Evolutionary conservation across 2,888 invertebrate species (phyloP).

Genomic region (Cataglyphis cursor): DNA sequence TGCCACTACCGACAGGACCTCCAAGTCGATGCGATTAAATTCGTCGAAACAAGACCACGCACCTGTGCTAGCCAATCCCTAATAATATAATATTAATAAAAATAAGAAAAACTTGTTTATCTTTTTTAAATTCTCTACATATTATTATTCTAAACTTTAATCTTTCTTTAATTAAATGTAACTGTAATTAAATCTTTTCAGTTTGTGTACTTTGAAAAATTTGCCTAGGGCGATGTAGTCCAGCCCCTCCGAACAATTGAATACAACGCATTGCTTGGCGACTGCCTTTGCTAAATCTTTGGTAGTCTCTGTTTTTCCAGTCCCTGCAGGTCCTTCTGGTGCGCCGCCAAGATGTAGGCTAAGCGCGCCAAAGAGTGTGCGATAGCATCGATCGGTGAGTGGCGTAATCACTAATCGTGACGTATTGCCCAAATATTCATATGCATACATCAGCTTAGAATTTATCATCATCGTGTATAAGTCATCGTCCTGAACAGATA

Average conservation of each 20-base stretch:
- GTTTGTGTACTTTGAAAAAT: constrained; percentile 86
- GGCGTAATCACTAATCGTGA: constrained; percentile 96
- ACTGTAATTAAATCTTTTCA: neutral
- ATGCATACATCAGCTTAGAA: constrained; percentile 89
- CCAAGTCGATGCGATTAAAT: constrained; percentile 89
- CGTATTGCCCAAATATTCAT: constrained; percentile 97
- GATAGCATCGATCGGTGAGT: constrained; percentile 95
- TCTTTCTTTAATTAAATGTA: neutral
- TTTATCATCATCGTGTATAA: constrained; percentile 88
- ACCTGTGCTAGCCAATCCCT: constrained; percentile 88
- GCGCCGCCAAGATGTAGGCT: constrained; percentile 88
- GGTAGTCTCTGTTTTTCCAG: constrained; percentile 89
- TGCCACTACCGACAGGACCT: constrained; percentile 89
- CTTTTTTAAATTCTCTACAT: neutral
- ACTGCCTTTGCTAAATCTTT: constrained; percentile 91
- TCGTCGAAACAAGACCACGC: constrained; percentile 90
- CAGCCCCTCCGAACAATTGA: constrained; percentile 90
- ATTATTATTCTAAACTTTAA: neutral
- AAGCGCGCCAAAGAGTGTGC: constrained; percentile 90
- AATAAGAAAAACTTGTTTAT: neutral
- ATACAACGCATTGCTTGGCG: constrained; percentile 91
- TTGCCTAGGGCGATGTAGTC: constrained; percentile 90
- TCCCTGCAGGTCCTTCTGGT: constrained; percentile 88
- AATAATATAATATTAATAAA: constrained; percentile 58
- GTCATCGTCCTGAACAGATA: constrained; percentile 86